Conservation (phyloP, 2,888 invertebrate species). For the Bombylius discolor region DNA sequence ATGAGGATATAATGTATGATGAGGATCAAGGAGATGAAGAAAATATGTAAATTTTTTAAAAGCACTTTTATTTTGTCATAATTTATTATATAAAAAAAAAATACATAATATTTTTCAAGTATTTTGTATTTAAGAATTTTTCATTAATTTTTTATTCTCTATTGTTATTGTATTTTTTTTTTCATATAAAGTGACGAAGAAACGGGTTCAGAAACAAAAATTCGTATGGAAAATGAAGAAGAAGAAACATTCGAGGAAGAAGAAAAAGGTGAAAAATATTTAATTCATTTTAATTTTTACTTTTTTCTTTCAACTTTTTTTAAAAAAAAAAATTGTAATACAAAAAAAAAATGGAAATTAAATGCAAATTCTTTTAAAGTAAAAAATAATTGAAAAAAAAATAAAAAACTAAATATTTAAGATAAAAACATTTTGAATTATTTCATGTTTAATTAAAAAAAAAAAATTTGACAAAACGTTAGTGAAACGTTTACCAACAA, state of each 20-base stretch:
- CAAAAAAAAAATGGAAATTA: not conserved
- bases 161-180: constrained; percentile 1
- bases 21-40: constrained; percentile 55
- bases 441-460: no score
- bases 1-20: constrained; percentile 44
- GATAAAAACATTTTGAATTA: no score
- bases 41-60: constrained; percentile 46
- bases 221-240: constrained; percentile 53
- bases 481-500: no score
- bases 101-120: no score
- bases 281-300: not conserved
- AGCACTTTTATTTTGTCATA: not conserved
- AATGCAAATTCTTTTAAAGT: no score
- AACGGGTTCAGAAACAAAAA: constrained; percentile 57
- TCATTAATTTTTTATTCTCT: constrained; percentile 1
- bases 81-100: not conserved
- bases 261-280: constrained; percentile 3
- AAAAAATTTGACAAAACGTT: no score
- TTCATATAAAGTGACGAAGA: constrained; percentile 50
- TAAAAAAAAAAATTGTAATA: not conserved
- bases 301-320: no score
- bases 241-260: constrained; percentile 41
- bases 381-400: no score
- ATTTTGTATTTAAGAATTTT: not conserved
- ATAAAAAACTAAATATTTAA: no score